Evolutionary conservation across 2,113 vertebrate genomes (phyloP).

Genomic region (Pyxicephalus adspersus): DNA sequence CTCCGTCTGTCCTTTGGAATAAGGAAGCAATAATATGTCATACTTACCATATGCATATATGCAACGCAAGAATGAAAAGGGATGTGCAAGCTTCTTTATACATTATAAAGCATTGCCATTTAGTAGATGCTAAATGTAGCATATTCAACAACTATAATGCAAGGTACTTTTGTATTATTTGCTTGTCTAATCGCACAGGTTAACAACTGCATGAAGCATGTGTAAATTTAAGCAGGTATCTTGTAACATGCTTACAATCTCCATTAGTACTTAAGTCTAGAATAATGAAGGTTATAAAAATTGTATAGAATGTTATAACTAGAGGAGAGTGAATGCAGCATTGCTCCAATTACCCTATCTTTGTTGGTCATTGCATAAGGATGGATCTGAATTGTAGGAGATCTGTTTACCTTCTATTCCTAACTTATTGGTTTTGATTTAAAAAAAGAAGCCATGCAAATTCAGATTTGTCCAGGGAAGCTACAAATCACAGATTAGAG

Average conservation of each 20-base stretch:
- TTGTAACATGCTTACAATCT: background rate
- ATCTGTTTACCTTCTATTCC: no score
- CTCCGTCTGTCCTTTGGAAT: background rate
- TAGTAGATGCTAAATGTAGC: conserved; percentile 6
- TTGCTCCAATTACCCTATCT: no score
- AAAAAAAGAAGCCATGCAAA: no score
- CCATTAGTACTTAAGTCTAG: background rate
- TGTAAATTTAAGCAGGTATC: conserved; percentile 5
- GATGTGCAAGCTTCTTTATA: conserved; percentile 1
- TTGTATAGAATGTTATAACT: background rate
- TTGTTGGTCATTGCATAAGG: no score
- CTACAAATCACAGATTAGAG: no score
- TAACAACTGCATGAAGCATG: conserved; percentile 35
- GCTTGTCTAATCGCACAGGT: conserved; percentile 15
- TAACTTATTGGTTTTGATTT: no score
- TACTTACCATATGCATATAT: background rate
- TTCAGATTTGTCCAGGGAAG: no score
- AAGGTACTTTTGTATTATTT: conserved; percentile 10
- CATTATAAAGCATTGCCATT: conserved; percentile 21
- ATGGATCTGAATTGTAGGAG: no score
- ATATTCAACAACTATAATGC: background rate
- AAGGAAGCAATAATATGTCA: background rate
- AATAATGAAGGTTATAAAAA: background rate
- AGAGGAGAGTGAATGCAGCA: no score
- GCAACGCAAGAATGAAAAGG: background rate